Evolutionary conservation across 2,888 invertebrate genomes (phyloP).

Genomic region (Cryptus viduatorius): DNA sequence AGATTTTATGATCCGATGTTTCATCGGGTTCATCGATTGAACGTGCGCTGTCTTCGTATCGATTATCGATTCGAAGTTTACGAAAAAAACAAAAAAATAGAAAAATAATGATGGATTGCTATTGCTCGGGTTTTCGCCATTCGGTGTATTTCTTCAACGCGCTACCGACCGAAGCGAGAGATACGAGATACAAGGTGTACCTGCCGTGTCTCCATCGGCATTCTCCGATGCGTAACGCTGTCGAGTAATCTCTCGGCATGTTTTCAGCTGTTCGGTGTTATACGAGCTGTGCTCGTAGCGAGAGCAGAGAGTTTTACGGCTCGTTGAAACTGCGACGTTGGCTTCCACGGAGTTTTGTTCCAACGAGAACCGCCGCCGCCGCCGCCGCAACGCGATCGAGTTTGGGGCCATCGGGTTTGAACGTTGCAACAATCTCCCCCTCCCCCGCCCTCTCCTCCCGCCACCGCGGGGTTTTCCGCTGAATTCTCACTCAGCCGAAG

Average conservation of each 20-base stretch:
- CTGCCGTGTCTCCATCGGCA: constrained; percentile 29
- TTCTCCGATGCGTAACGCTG: constrained; percentile 50
- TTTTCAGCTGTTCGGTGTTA: constrained; percentile 15
- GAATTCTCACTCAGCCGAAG: constrained; percentile 63
- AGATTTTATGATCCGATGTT: constrained; percentile 8
- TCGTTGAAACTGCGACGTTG: constrained; percentile 45
- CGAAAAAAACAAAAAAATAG: constrained; percentile 73
- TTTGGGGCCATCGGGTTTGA: constrained; percentile 27
- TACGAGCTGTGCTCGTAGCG: background rate
- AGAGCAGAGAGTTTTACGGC: constrained; percentile 46
- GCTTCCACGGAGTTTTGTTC: background rate
- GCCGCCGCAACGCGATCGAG: constrained; percentile 19
- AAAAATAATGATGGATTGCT: background rate
- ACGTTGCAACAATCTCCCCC: constrained; percentile 52
- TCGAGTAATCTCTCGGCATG: constrained; percentile 25
- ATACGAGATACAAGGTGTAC: background rate
- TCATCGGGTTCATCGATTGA: background rate
- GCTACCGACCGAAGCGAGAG: no score
- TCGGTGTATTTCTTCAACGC: background rate
- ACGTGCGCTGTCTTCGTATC: constrained; percentile 58
- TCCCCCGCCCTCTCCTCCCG: no score
- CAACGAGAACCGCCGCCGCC: background rate
- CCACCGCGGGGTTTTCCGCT: constrained; percentile 48
- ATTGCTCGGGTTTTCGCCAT: constrained; percentile 3
- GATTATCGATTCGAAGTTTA: constrained; percentile 74